phyloP scores from a whole-genome alignment of 2,113 vertebrate genomes.

The Toxotes chatareus region DNA sequence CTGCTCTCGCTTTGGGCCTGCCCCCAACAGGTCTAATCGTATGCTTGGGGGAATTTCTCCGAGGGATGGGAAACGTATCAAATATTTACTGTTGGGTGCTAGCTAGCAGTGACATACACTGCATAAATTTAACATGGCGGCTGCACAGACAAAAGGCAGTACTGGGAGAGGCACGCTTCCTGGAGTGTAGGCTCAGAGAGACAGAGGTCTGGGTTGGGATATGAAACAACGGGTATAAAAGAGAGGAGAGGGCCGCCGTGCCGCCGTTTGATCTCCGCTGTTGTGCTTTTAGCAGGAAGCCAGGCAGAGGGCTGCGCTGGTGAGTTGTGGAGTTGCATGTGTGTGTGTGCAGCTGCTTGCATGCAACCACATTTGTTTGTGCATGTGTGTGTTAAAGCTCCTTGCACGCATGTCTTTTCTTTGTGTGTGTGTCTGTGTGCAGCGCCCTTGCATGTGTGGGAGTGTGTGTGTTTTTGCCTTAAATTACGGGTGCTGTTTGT shows the following conservation, averaged over 20 bases:
- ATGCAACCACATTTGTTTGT: conserved; percentile 15
- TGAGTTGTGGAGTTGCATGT: conserved; percentile 11
- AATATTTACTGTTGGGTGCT: conserved; percentile 76
- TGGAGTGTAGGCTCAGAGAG: conserved; percentile 30
- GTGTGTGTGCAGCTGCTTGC: conserved; percentile 27
- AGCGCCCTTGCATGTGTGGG: conserved; percentile 5
- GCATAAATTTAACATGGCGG: conserved; percentile 80
- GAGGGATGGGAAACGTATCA: conserved; percentile 73
- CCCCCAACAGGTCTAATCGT: conserved; percentile 61
- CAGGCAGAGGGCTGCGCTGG: conserved; percentile 4
- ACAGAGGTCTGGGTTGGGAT: conserved; percentile 24
- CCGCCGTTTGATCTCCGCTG: conserved; percentile 48
- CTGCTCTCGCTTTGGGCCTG: conserved; percentile 14
- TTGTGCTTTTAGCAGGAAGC: conserved; percentile 41
- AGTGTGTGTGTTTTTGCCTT: conserved; percentile 81
- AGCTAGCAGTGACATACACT: conserved; percentile 67
- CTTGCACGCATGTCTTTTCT: conserved; percentile 17
- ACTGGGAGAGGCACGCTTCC: conserved; percentile 38
- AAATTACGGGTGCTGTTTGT: conserved; percentile 86
- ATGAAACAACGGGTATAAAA: conserved; percentile 29
- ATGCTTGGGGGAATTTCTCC: conserved; percentile 62
- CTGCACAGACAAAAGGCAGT: conserved; percentile 64
- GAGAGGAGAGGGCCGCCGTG: conserved; percentile 7
- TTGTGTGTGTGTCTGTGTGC: conserved; percentile 16
- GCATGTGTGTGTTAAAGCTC: conserved; percentile 68